Evolutionary conservation across 2,888 invertebrate species (phyloP), one percentile per base, ranked within the genome.

Genomic region (Schizaphis graminum): DNA sequence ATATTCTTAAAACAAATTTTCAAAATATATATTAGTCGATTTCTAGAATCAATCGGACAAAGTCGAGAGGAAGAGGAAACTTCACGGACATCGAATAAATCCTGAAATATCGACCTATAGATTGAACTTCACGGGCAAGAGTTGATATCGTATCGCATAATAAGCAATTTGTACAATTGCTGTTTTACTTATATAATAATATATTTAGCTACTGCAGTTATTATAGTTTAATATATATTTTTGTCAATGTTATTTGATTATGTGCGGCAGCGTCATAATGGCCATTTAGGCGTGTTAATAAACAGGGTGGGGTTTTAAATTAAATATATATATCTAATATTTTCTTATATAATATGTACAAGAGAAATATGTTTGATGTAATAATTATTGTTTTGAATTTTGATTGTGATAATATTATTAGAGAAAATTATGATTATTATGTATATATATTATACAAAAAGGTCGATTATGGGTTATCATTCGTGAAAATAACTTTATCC

Each of bases 341-440:
- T 28, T 28, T 28, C n/a, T n/a, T n/a, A n/a, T 67, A 67, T n/a
- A 67, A 67, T n/a, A 67, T 28, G n/a, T 67, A n/a, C 5, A 13
- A 67, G 5, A 67, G 13, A 67, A 67, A n/a, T n/a, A n/a, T 67
- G n/a, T 67, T 67, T 67, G 13, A n/a, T n/a, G n/a, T 67, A 16
- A 67, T 67, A n/a, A n/a, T 67, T 67, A 67, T 67, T 67, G 67
- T 67, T 67, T 67, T 67, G 13, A n/a, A 67, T n/a, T 67, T 67
- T 13, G 13, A n/a, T n/a, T 67, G n/a, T 67, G n/a, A n/a, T 67
- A 67, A 67, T n/a, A 67, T 67, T 67, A 67, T 67, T 57, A 67
- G n/a, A n/a, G 67, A 16, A n/a, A n/a, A 67, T 35, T 67, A n/a
- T 35, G 67, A 67, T 67, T 67, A 67, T n/a, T n/a, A 67, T 21